Evolutionary conservation across 2,888 invertebrate genomes (phyloP), one percentile per base, ranked within the genome.

Genomic region (Euclidia mi): DNA sequence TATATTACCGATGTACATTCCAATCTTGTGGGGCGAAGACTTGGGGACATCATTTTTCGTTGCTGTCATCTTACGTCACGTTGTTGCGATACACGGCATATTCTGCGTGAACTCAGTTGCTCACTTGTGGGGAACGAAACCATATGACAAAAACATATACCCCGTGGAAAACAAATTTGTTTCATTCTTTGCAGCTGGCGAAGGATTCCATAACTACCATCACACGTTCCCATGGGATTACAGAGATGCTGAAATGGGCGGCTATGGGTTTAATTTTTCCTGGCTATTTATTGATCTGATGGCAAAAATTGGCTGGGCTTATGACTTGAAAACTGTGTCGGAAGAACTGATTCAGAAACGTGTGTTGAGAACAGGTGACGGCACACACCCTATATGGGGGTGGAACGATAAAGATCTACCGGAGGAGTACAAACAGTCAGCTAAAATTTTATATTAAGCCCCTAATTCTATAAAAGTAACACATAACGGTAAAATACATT

Each of bases 91-190:
- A n/a, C 59, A 77, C 14, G 0, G 28, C 0, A 74, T 78, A 0
- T 96, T 96, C 95, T 81, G 95, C 3, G 95, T 96, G 10, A 96
- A 96, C 88, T 96, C 95, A 65, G 94, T 94, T 0, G 96, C 96
- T 2, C 96, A 96, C 78, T 68, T 87, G 12, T 91, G 88, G 87
- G 94, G 93, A 2, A 80, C 79, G 46, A 88, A 80, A 37, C 92
- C 93, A 0, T 94, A 93, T 56, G 92, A 96, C 50, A 83, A 76
- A 64, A 65, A 51, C 12, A 80, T 87, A 3, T 40, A 40, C 10
- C 79, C 87, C 0, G 52, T 55, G 0, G 78, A 87, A 32, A 82
- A 72, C 14, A 25, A 75, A 0, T 7, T 70, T 0, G 73, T 84
- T 0, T 68, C 81, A 0, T 3, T 80, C 0, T 2, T 75, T 0